Evolutionary conservation across 2,113 vertebrate species (phyloP).

Genomic region (Strix aluco): DNA sequence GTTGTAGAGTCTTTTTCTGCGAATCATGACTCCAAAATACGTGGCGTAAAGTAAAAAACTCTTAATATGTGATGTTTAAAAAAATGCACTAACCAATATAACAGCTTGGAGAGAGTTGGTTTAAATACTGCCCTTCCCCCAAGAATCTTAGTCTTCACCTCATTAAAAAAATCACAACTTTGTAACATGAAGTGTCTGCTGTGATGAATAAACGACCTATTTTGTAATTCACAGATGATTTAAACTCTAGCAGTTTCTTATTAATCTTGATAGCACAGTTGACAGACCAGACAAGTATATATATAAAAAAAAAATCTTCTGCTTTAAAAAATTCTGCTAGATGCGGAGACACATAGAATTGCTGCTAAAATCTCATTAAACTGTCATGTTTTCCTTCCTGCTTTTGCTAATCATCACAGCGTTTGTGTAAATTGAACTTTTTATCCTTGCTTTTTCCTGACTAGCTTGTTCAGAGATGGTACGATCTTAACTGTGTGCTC

Average conservation of each 20-base stretch:
- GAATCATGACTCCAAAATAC: not conserved
- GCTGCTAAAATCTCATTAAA: not conserved
- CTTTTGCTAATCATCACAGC: not conserved
- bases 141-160: slow-evolving; percentile 7
- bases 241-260: slow-evolving; percentile 41
- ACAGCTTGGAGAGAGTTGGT: not conserved
- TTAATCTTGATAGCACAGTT: slow-evolving; percentile 32
- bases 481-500: not conserved
- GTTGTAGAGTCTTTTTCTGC: too few relatives aligned
- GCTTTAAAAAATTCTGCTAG: not conserved
- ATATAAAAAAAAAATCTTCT: not conserved
- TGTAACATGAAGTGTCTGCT: slow-evolving; percentile 23
- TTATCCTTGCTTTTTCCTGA: not conserved
- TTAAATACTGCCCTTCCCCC: not conserved
- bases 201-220: slow-evolving; percentile 48
- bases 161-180: slow-evolving; percentile 61
- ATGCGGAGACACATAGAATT: not conserved
- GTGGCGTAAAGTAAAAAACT: not conserved
- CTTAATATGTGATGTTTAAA: not conserved
- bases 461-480: not conserved
- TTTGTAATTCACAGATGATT: slow-evolving; percentile 60
- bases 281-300: slow-evolving; percentile 16
- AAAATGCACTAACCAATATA: not conserved
- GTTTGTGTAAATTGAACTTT: not conserved
- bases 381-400: not conserved